Base-by-base conservation (phyloP, 1,140 invertebrate genomes). In the Musca vetustissima region DNA sequence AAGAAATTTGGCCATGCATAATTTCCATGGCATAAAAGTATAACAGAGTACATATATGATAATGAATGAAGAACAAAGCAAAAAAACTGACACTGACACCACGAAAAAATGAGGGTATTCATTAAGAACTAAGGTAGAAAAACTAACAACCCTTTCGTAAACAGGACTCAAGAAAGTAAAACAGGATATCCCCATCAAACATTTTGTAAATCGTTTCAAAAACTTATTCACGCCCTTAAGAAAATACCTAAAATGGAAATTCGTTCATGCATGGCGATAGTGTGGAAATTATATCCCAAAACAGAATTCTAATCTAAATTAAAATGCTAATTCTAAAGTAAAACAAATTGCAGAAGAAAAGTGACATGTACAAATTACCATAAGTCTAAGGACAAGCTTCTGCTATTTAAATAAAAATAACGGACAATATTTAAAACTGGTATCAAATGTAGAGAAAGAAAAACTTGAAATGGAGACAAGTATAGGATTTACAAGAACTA, bases 221-320 rank as follows among this genome's bases (percentile, higher is more conserved):
- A 59, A 59, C 24, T 59, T 59, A 59, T 59, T 59, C 55, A 59
- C 55, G 55, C 55, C 55, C 55, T 59, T 15, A 7, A 55, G 24
- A 22, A 55, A 53, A 19, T 14, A 55, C 22, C 22, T 15, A 22
- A n/a, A 55, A 28, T 25, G 53, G 15, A 25, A 55, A 15, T 4
- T 28, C 28, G 28, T 28, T 28, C 28, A 28, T 28, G 28, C 28
- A 28, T 28, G 3, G 28, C 28, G 28, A 28, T 3, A 4, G 28
- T 8, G 7, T 55, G 24, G 8, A 55, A n/a, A n/a, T n/a, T n/a
- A n/a, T 55, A 55, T 55, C 8, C 8, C 22, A 14, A 55, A 14
- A 9, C 24, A 2, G 9, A 55, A 28, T 24, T 24, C 11, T 55
- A 14, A 15, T 25, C 6, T 1, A 32, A 7, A 28, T 59, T 24